Conservation (phyloP, 2,797 vertebrate genomes). For the Amniataba percoides region DNA sequence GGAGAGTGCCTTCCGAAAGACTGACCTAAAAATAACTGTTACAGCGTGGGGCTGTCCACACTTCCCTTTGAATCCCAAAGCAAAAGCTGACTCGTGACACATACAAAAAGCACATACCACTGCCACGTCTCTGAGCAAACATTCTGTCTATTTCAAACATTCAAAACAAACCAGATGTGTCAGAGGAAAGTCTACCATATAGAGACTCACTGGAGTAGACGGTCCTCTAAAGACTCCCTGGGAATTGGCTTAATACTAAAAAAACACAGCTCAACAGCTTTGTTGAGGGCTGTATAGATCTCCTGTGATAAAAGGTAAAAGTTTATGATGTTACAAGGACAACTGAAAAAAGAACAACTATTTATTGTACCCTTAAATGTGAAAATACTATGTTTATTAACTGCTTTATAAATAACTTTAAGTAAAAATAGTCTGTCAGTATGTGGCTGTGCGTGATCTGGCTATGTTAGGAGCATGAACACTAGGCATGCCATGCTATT, state of each 20-base stretch:
- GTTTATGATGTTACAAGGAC: neutral
- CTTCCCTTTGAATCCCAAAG: slow-evolving; percentile 70
- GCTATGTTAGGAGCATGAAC: slow-evolving; percentile 10
- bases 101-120: slow-evolving; percentile 54
- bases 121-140: slow-evolving; percentile 49
- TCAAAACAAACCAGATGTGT: slow-evolving; percentile 60
- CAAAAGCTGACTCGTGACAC: slow-evolving; percentile 66
- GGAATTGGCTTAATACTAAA: neutral
- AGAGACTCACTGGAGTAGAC: slow-evolving; percentile 13
- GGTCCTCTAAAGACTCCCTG: neutral
- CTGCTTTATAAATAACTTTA: slow-evolving; percentile 42
- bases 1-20: slow-evolving; percentile 71
- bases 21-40: slow-evolving; percentile 85
- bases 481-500: neutral
- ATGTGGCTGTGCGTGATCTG: slow-evolving; percentile 27
- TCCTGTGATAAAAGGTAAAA: neutral
- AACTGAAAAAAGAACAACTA: neutral
- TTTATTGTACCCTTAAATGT: neutral
- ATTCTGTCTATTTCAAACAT: slow-evolving; percentile 56
- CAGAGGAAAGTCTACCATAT: slow-evolving; percentile 18
- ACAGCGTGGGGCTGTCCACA: slow-evolving; percentile 69
- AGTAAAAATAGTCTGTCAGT: slow-evolving; percentile 46
- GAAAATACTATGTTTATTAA: slow-evolving; percentile 13
- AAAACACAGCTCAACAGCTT: neutral
- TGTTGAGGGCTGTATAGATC: slow-evolving; percentile 3